Conservation (phyloP, 1,140 invertebrate species). For the Telenomus remus region DNA sequence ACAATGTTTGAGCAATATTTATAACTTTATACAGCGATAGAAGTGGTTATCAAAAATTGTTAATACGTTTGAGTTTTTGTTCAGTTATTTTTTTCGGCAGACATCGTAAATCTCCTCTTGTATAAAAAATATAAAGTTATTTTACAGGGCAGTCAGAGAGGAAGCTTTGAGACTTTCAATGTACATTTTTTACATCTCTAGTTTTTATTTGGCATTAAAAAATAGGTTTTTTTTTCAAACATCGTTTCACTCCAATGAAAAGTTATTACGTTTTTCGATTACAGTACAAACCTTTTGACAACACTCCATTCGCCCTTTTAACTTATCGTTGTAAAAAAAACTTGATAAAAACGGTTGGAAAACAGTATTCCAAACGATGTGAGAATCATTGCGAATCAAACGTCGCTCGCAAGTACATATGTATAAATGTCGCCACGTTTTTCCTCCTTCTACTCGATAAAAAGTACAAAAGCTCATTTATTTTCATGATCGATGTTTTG, state of each 20-base stretch:
- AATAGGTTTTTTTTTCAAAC: not conserved
- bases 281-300: slow-evolving; percentile 5
- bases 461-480: slow-evolving; percentile 34
- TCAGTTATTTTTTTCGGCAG: too few species aligned
- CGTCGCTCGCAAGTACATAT: too few species aligned
- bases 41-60: not conserved
- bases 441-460: not conserved
- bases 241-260: slow-evolving; percentile 3
- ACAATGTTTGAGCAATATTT: slow-evolving; percentile 47
- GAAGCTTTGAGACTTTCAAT: slow-evolving; percentile 8
- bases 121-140: slow-evolving; percentile 7
- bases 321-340: too few species aligned
- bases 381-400: too few species aligned
- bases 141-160: slow-evolving; percentile 20
- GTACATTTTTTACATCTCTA: slow-evolving; percentile 24
- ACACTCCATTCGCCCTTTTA: slow-evolving; percentile 23
- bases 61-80: not conserved
- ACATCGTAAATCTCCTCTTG: too few species aligned
- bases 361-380: too few species aligned
- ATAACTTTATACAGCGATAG: slow-evolving; percentile 38
- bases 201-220: not conserved
- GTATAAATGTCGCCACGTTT: too few species aligned
- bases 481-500: not conserved
- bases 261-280: not conserved
- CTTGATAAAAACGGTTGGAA: too few species aligned